Evolutionary conservation across 2,888 invertebrate genomes (phyloP), one percentile per base, ranked within the genome.

Genomic region (Erynnis tages): DNA sequence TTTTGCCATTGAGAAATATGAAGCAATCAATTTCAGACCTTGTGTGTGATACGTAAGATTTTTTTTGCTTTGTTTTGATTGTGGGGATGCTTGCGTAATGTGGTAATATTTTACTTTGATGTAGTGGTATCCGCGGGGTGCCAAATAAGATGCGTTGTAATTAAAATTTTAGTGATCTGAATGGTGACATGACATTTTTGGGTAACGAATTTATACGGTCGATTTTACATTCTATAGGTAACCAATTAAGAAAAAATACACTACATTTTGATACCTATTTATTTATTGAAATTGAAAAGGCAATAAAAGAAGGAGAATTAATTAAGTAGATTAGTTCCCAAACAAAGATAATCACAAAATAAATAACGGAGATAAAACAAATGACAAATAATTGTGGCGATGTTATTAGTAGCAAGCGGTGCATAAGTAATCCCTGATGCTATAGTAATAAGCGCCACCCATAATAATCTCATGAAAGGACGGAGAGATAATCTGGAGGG

Each of bases 111-210:
- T 44, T 38, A 13, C 82, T 82, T 82, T 82, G 82, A 82, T 76
- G 75, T 82, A 66, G 63, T 44, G 17, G 60, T 71, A 75, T 58
- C 76, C 66, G 71, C 76, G 60, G 77, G 80, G 76, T 65, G 75
- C 71, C 73, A 60, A 56, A 59, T 67, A 63, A 68, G 61, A 63
- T 61, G 57, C 58, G 69, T 69, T 70, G 68, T 76, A 76, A 79
- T 78, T 78, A 74, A 46, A 54, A 56, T 37, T 38, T 23, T 32
- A 38, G 47, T 43, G 23, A 25, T 43, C 23, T 52, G 7, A 19
- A 7, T 38, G 10, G 10, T 50, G 35, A 50, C 41, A 11, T 13
- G 8, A 16, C 25, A 41, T 32, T 40, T 32, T n/a, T 4, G 5
- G 21, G 21, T 6, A 21, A 21, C 4, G 21, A n/a, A n/a, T n/a